Base-by-base conservation (phyloP, 1,140 invertebrate genomes). In the Sweltsa coloradensis region DNA sequence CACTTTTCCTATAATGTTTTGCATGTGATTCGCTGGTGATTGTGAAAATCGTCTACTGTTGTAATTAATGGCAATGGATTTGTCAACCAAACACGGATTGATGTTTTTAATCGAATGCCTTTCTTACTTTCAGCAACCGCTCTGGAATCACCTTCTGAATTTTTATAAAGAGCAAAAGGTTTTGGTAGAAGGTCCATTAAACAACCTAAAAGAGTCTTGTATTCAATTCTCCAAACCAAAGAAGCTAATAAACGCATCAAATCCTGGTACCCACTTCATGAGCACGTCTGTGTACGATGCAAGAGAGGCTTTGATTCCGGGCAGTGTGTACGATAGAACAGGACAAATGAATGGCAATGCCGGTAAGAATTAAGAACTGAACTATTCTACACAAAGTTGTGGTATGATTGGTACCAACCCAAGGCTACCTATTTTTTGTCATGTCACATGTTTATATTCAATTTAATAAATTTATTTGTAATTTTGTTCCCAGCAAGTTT, bases 111-210 rank as follows among this genome's bases (percentile, higher is more conserved):
- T n/a, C n/a, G n/a, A n/a, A n/a, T n/a, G n/a, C n/a, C n/a, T n/a
- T n/a, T n/a, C 40, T 34, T 45, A 51, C 51, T 60, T 63, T 16
- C 52, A 79, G 66, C 95, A 99, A 70, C 89, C 91, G 1, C 68
- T 99, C 0, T 99, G 97, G 96, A 97, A 99, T 65, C 93, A 99
- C 61, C 68, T 99, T 49, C 69, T 99, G 18, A 91, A 87, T 27
- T 97, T 96, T 60, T 99, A 96, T 70, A 99, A 99, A 61, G 95
- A 99, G 60, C 89, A 96, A 53, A 90, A 93, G 60, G 91, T 97
- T 24, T 69, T 99, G 3, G 95, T 98, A 0, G 97, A 99, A 70
- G 97, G 97, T 1, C 94, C 96, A 0, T 67, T 99, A 7, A 97
- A 91, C 49, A 98, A 98, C 67, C 69, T 99, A 2, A 97, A 97